A percentile compares a stretch with the other conserved stretches of the same genome.
Evolutionary conservation across 2,113 vertebrate species (phyloP).

Genomic region (Rhinolophus ferrumequinum): DNA sequence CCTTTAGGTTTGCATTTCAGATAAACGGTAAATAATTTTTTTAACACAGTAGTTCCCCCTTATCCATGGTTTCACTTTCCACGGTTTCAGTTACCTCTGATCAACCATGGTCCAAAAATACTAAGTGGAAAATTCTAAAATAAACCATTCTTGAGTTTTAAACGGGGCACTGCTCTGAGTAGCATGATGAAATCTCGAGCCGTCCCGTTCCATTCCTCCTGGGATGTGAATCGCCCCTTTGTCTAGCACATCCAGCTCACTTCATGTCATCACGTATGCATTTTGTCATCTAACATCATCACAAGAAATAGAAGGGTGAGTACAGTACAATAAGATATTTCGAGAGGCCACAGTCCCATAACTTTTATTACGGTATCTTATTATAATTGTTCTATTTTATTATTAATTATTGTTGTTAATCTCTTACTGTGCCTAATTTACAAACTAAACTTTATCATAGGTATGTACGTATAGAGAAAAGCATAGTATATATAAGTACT

Average conservation of each 20-base stretch:
- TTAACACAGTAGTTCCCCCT: neutral
- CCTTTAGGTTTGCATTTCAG: neutral
- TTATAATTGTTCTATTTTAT: neutral
- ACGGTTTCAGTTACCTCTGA: neutral
- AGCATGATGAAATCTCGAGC: neutral
- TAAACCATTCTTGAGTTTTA: too few relatives aligned
- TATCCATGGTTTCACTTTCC: neutral
- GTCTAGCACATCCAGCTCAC: neutral
- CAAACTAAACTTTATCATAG: neutral
- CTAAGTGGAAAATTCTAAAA: too few relatives aligned
- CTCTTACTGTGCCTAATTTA: neutral
- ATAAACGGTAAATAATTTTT: neutral
- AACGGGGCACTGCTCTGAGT: neutral
- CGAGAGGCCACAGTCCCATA: neutral
- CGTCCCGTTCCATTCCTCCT: too few relatives aligned
- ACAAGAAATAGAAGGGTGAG: neutral
- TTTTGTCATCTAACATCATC: fast-evolving
- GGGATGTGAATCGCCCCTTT: neutral
- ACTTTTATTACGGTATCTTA: neutral
- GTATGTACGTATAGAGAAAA: too few relatives aligned
- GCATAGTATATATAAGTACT: neutral
- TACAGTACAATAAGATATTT: too few relatives aligned
- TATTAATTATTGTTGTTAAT: neutral
- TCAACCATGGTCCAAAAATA: neutral
- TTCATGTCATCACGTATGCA: neutral